A percentile compares a stretch with the other conserved stretches of the same genome.
Conservation (phyloP, 2,888 invertebrate genomes). For the Drosophila affinis region DNA sequence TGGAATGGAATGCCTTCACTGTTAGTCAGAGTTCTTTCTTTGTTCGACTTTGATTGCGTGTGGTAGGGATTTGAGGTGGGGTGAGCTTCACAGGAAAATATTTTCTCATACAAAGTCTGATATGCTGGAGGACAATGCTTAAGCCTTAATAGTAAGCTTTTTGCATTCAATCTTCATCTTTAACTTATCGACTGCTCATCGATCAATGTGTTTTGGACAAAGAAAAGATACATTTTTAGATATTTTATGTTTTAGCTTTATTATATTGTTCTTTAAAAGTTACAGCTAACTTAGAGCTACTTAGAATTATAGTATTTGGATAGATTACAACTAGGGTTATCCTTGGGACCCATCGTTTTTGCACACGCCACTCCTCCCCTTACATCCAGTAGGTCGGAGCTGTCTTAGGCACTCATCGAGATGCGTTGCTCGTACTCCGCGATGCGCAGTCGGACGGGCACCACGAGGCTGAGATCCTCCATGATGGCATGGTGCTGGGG, state of each 20-base stretch:
- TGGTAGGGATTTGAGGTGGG: constrained; percentile 8
- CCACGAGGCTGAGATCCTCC: constrained; percentile 81
- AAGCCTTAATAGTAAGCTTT: not conserved
- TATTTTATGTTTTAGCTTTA: constrained; percentile 10
- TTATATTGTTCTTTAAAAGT: constrained; percentile 32
- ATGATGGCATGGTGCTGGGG: constrained; percentile 79
- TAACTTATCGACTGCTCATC: no score
- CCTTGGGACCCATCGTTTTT: constrained; percentile 55
- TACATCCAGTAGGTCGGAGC: not conserved
- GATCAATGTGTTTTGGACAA: not conserved
- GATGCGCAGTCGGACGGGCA: constrained; percentile 79
- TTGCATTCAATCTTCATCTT: no score
- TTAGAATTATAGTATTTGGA: not conserved
- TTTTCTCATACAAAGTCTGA: not conserved
- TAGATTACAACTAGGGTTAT: constrained; percentile 7
- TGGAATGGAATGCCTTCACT: constrained; percentile 1
- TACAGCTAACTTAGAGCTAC: constrained; percentile 5
- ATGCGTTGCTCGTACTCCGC: constrained; percentile 80
- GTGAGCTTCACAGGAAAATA: no score
- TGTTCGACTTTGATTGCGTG: constrained; percentile 11
- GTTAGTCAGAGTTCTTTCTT: constrained; percentile 28
- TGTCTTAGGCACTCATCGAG: constrained; percentile 55
- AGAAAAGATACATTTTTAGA: not conserved
- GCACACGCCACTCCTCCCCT: constrained; percentile 28
- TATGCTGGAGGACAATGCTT: not conserved